Conservation (phyloP, 2,888 invertebrate species). For the Mylabris sibirica region DNA sequence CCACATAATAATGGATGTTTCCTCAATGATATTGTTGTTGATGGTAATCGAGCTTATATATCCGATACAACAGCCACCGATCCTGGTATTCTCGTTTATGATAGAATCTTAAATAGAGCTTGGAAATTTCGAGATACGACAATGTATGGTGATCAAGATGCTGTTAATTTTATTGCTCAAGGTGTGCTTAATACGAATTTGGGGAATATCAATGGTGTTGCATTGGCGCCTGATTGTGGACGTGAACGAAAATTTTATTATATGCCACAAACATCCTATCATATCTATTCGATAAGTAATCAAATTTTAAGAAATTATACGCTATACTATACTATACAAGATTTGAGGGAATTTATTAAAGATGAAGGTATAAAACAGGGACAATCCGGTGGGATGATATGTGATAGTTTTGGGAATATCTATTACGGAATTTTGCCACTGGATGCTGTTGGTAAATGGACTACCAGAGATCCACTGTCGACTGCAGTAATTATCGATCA, state of each 20-base stretch:
- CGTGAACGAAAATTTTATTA: constrained; percentile 66
- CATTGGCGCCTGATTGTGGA: constrained; percentile 56
- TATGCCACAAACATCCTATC: constrained; percentile 70
- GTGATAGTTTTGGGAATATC: constrained; percentile 70
- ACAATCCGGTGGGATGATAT: constrained; percentile 75
- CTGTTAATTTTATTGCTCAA: constrained; percentile 67
- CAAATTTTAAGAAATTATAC: constrained; percentile 66
- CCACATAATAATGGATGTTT: constrained; percentile 64
- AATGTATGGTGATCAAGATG: constrained; percentile 67
- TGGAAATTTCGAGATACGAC: constrained; percentile 72
- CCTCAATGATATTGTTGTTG: constrained; percentile 74
- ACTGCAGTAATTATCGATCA: constrained; percentile 64
- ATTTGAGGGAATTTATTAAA: constrained; percentile 59
- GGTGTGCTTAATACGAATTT: constrained; percentile 61
- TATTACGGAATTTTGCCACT: constrained; percentile 73
- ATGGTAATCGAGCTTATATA: constrained; percentile 71
- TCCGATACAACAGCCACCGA: constrained; percentile 70
- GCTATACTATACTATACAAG: constrained; percentile 43
- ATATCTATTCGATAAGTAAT: constrained; percentile 69
- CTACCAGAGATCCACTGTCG: constrained; percentile 60
- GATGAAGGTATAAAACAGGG: constrained; percentile 70
- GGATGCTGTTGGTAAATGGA: constrained; percentile 75
- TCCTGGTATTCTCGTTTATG: constrained; percentile 74
- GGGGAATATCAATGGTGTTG: constrained; percentile 71
- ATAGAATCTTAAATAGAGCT: constrained; percentile 66